Evolutionary conservation across 1,140 invertebrate genomes (phyloP), one percentile per base, ranked within the genome.

Genomic region (Drosophila micromelanica): DNA sequence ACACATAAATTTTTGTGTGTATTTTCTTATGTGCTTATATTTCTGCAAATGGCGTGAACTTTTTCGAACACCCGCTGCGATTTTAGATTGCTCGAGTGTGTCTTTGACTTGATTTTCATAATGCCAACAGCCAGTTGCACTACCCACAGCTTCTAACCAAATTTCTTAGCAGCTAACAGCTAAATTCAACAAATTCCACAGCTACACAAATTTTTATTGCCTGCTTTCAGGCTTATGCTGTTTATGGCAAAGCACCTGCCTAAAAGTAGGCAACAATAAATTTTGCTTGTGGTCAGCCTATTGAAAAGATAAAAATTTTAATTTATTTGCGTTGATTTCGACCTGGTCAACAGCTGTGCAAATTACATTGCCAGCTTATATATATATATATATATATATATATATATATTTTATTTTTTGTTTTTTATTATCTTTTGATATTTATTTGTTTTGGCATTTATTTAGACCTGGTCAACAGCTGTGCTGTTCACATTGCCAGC

Each of bases 31-130:
- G 56, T 55, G 38, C 45, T 68, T 61, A 76, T 68, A 63, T 60
- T 77, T 59, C 73, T 89, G 85, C 85, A 78, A 89, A 73, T 89
- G 85, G 84, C 80, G 76, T 89, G 85, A 89, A 90, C 73, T 86
- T 80, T 78, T 56, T 42, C n/a, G 46, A 49, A 27, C 62, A 45
- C 84, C 85, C 67, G 80, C 85, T 84, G 84, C 43, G 84, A 72
- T 59, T 59, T 57, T 48, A 51, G 61, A 65, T 71, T 71, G 68
- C 61, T 46, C 32, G 9, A 55, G 67, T 64, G 45, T 64, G 52
- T 57, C 23, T 17, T 59, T 65, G 69, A 67, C 69, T 72, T 37
- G 60, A 11, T 42, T 12, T 49, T 56, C 35, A 40, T 45, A 52
- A 61, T 42, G 51, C 11, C 13, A 35, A 9, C 8, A 8, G 0